These are phyloP conservation scores for Hydrozoanthus tunicans DNA, from an alignment of 64 coral and sea anemone genomes.

Conservation along the genomic window DNA sequence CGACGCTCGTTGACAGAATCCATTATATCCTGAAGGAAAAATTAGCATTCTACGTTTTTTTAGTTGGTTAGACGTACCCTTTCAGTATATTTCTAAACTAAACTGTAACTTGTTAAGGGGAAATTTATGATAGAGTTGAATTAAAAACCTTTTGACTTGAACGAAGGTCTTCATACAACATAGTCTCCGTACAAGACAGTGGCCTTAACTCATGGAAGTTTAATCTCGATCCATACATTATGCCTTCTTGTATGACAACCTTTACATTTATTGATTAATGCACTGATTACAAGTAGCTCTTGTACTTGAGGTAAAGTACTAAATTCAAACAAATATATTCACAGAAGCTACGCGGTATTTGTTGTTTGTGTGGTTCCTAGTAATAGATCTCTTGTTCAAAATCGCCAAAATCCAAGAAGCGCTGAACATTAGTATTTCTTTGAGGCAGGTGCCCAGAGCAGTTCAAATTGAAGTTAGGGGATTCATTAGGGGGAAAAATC, in stretches of 20 bases:
- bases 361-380: background rate
- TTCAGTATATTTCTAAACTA: background rate
- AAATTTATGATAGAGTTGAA: background rate
- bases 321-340: constrained; percentile 30
- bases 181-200: background rate
- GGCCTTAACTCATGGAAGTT: constrained; percentile 18
- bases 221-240: background rate
- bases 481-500: too few species aligned
- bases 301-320: background rate
- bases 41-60: background rate
- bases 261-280: background rate
- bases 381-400: background rate
- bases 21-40: background rate
- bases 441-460: constrained; percentile 26
- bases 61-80: background rate
- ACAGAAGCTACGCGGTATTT: background rate
- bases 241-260: background rate
- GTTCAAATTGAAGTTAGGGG: too few species aligned
- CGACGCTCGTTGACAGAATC: constrained; percentile 2
- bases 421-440: background rate
- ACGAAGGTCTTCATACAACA: background rate
- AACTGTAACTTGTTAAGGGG: background rate
- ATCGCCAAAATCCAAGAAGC: background rate
- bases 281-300: background rate
- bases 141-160: background rate